These are phyloP conservation scores for Apomyelois bistriatella DNA, from an alignment of 2,888 invertebrate genomes.

Conservation along the genomic window DNA sequence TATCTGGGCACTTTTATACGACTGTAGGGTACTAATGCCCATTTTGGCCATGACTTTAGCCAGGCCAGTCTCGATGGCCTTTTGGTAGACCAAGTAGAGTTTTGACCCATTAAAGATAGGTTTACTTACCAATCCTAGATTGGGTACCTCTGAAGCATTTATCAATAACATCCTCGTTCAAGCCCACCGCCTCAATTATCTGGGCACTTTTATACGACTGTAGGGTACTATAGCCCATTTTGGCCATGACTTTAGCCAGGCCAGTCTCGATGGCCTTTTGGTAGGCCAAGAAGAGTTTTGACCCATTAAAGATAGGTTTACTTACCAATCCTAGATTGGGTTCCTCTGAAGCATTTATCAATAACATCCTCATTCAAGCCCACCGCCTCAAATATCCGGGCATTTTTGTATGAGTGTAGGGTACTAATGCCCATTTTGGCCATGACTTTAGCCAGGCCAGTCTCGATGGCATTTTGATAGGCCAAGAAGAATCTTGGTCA, in stretches of 20 bases:
- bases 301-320: too few relatives aligned
- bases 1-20: slow-evolving; percentile 81
- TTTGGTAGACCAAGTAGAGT: slow-evolving; percentile 89
- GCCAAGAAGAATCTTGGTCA: slow-evolving; percentile 79
- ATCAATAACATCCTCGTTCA: slow-evolving; percentile 94
- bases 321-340: slow-evolving; percentile 83
- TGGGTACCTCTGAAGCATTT: slow-evolving; percentile 93
- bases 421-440: slow-evolving; percentile 99
- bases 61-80: slow-evolving; percentile 92
- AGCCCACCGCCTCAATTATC: slow-evolving; percentile 98
- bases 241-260: slow-evolving; percentile 89
- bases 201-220: slow-evolving; percentile 99
- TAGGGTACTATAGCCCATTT: slow-evolving; percentile 99
- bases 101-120: slow-evolving; percentile 37
- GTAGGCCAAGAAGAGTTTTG: slow-evolving; percentile 93
- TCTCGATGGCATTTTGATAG: slow-evolving; percentile 94
- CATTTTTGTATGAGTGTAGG: slow-evolving; percentile 91
- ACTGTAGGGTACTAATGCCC: slow-evolving; percentile 99
- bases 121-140: slow-evolving; percentile 81
- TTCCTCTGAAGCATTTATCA: slow-evolving; percentile 94
- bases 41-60: slow-evolving; percentile 95
- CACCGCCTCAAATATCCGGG: slow-evolving; percentile 91
- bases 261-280: slow-evolving; percentile 95
- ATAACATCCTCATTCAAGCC: slow-evolving; percentile 95
- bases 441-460: slow-evolving; percentile 88